Conservation (phyloP, 92 coral and sea anemone species). For the Pocillopora grandis region DNA sequence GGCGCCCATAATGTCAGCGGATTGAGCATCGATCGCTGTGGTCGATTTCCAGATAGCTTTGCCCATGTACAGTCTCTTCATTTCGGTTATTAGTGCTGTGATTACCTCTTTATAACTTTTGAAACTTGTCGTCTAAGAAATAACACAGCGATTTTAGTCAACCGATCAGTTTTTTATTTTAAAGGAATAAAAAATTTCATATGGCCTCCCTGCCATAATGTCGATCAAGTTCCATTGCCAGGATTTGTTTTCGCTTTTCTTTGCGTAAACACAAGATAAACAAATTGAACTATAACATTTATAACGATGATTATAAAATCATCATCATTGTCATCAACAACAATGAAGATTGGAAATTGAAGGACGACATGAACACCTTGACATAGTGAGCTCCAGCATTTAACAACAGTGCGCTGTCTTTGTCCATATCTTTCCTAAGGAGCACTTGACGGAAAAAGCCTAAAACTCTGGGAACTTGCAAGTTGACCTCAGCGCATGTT, state of each 20-base stretch:
- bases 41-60: slow-evolving; percentile 85
- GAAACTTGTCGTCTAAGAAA: slow-evolving; percentile 74
- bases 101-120: slow-evolving; percentile 66
- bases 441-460: slow-evolving; percentile 69
- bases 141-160: background rate
- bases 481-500: slow-evolving; percentile 78
- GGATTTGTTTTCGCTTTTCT: too few relatives aligned
- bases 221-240: too few relatives aligned
- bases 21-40: slow-evolving; percentile 88
- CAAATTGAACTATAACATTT: too few relatives aligned
- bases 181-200: too few relatives aligned
- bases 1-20: slow-evolving; percentile 88
- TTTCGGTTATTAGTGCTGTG: slow-evolving; percentile 57
- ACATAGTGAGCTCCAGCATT: slow-evolving; percentile 92
- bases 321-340: too few relatives aligned
- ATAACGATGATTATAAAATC: too few relatives aligned
- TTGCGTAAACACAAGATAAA: too few relatives aligned
- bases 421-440: slow-evolving; percentile 54
- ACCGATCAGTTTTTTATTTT: too few relatives aligned
- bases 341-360: too few relatives aligned
- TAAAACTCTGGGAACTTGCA: slow-evolving; percentile 77
- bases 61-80: slow-evolving; percentile 55
- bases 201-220: too few relatives aligned
- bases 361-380: slow-evolving; percentile 53
- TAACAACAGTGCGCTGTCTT: slow-evolving; percentile 66